Evolutionary conservation across 2,113 vertebrate genomes (phyloP), one percentile per base, ranked within the genome.

Genomic region (Leucopternis melanops): DNA sequence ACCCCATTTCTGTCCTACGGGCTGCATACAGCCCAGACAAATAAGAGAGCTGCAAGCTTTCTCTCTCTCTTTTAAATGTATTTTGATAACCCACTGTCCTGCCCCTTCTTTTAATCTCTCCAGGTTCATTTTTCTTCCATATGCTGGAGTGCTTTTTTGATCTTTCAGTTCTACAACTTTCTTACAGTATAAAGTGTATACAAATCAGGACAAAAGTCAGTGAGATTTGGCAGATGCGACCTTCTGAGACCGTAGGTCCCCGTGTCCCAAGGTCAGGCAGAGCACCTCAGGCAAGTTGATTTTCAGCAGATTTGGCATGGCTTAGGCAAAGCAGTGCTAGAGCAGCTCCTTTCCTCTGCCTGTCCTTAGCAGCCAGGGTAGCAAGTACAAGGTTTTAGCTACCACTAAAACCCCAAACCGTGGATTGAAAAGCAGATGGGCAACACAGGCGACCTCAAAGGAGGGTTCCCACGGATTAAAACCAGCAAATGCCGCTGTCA

Each of bases 181-280:
- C 34, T 57, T 71, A 36, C 50, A 44, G 70, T 40, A 65, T 40
- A 61, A 77, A 26, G 34, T 18, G 14, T 26, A 32, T 40, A 47
- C 74, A 83, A 90, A 90, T 73, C 58, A 84, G 93, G 93, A 92
- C 78, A 94, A 38, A 92, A 95, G 80, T 83, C 88, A 81, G 69
- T 47, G 91, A 86, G 66, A 82, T 88, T 58, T 88, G 93, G 91
- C 87, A 90, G 92, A 59, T 45, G 57, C 2, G 38, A 16, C 87
- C 81, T 81, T 77, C 34, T 58, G 80, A 58, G 72, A 38, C 52
- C 7, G 1, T 20, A 25, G 84, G 70, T 88, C 71, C 36, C 58
- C 17, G 19, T 89, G 66, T 94, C 93, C 73, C 69, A 38, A n/a
- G 88, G 96, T 86, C 90, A 82, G 84, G 81, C 89, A 84, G 73